Evolutionary conservation across 2,797 vertebrate species (phyloP).

Genomic region (Karalla daura): DNA sequence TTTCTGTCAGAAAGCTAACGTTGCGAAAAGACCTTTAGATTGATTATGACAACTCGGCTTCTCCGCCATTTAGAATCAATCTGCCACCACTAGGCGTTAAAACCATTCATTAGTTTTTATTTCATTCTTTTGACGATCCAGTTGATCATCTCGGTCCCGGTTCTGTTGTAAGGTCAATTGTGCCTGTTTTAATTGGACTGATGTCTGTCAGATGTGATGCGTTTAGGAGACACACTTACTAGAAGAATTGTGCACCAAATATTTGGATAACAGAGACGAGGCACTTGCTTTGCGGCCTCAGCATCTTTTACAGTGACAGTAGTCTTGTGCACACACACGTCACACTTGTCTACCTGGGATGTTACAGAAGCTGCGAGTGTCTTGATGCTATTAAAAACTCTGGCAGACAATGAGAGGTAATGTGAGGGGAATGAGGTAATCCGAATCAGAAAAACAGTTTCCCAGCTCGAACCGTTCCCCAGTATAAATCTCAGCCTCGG

Average conservation of each 20-base stretch:
- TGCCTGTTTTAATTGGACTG: constrained; percentile 16
- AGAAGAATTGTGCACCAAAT: not conserved
- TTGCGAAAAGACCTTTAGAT: constrained; percentile 70
- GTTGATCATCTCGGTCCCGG: constrained; percentile 15
- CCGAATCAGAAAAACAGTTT: constrained; percentile 40
- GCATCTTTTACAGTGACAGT: not conserved
- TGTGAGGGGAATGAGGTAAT: constrained; percentile 53
- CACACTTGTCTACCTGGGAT: not conserved
- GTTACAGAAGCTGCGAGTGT: constrained; percentile 7
- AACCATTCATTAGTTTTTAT: constrained; percentile 60
- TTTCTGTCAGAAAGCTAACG: constrained; percentile 76
- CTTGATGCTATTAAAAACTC: constrained; percentile 29
- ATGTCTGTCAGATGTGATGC: constrained; percentile 13
- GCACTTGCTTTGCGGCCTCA: not conserved
- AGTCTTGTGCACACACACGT: not conserved
- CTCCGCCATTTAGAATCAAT: constrained; percentile 51
- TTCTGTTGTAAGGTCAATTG: constrained; percentile 41
- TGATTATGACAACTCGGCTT: constrained; percentile 72
- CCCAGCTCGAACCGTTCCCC: constrained; percentile 6
- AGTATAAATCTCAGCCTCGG: constrained; percentile 41
- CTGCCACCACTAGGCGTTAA: constrained; percentile 34
- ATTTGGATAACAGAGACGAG: not conserved
- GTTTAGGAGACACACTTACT: not conserved
- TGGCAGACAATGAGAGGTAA: constrained; percentile 40
- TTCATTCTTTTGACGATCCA: constrained; percentile 37